Conservation (phyloP, 2,113 vertebrate genomes). For the Notiomystis cincta region DNA sequence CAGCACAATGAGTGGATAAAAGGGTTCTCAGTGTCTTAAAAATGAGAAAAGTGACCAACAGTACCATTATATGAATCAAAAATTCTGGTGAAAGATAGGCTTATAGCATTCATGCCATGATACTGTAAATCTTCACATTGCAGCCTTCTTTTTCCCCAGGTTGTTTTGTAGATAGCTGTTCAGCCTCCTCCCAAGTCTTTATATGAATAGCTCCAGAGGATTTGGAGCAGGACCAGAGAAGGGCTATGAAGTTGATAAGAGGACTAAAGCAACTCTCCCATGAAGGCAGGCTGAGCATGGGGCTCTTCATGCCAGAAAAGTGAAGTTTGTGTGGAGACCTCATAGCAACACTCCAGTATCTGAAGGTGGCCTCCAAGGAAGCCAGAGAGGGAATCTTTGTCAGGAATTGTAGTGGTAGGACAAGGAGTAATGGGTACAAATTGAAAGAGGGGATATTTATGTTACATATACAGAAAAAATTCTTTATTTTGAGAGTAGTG, state of each 20-base stretch:
- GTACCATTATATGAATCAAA: background rate
- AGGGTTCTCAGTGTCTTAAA: background rate
- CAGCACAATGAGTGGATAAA: background rate
- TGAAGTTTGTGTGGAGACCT: background rate
- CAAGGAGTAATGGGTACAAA: background rate
- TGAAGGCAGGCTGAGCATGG: background rate
- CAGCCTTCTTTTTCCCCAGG: background rate
- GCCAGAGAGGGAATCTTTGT: background rate
- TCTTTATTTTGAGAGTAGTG: background rate
- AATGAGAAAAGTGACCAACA: background rate
- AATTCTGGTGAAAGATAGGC: background rate
- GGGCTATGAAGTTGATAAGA: background rate
- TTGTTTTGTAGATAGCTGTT: background rate
- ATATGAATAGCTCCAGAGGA: background rate
- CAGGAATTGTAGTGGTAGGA: background rate
- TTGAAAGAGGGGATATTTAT: background rate
- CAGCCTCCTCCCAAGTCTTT: background rate
- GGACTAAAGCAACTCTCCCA: background rate
- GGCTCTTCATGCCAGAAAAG: background rate
- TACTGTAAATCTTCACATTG: background rate
- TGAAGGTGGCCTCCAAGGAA: background rate
- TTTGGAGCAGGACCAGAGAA: background rate
- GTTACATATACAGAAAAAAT: background rate
- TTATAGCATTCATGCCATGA: rapidly evolving
- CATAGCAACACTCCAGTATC: background rate